These are phyloP conservation scores for Apodemus speciosus DNA, from an alignment of 2,113 vertebrate genomes.

Conservation along the genomic window DNA sequence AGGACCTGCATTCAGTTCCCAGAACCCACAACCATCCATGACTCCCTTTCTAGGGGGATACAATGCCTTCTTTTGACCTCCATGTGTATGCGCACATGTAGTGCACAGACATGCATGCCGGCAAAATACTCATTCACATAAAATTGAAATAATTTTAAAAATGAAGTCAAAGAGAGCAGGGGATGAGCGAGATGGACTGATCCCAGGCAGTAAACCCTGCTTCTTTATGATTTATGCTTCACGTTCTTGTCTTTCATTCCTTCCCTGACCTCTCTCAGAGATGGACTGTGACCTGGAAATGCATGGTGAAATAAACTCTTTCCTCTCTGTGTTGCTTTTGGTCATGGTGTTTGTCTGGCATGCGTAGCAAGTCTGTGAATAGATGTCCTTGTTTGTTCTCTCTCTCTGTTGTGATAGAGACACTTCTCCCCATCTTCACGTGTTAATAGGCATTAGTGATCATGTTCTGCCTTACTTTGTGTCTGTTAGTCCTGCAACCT, in stretches of 20 bases:
- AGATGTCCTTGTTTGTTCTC: no score
- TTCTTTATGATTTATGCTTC: not conserved
- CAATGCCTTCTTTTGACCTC: not conserved
- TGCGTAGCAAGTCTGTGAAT: no score
- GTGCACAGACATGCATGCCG: not conserved
- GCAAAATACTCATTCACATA: not conserved
- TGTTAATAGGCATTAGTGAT: rapidly evolving
- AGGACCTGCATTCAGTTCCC: not conserved
- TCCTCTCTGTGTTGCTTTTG: not conserved
- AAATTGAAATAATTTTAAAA: not conserved
- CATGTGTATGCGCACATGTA: no score
- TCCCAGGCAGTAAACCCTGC: not conserved
- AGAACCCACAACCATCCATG: not conserved
- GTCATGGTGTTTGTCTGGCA: not conserved
- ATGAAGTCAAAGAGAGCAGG: not conserved
- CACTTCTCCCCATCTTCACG: not conserved
- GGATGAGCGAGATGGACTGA: not conserved
- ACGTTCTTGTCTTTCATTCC: not conserved
- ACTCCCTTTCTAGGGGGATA: not conserved
- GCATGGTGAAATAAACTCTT: not conserved
- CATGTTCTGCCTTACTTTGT: not conserved
- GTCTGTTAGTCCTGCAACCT: no score
- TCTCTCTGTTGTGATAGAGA: no score
- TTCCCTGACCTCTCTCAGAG: not conserved
- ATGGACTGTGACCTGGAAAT: not conserved